These are phyloP conservation scores for Zygogramma bicolorata DNA, from an alignment of 2,888 invertebrate genomes.

Conservation along the genomic window DNA sequence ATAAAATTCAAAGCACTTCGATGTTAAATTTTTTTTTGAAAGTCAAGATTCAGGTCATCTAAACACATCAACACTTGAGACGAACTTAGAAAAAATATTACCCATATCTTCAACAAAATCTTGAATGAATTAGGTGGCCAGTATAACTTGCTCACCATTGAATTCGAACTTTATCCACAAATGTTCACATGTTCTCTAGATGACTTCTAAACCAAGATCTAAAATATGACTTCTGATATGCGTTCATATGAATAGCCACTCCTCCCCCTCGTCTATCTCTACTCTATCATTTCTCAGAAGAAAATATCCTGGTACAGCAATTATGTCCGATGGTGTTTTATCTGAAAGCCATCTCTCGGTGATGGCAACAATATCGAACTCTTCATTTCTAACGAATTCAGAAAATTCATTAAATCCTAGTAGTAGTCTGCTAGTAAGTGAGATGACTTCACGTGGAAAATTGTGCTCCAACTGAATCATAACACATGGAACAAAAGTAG, in stretches of 20 bases:
- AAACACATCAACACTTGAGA: too few relatives aligned
- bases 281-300: neutral
- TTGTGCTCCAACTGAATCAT: too few relatives aligned
- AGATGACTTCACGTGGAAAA: too few relatives aligned
- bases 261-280: neutral
- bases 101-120: too few relatives aligned
- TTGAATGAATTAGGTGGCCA: too few relatives aligned
- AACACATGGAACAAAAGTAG: too few relatives aligned
- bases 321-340: neutral
- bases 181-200: neutral
- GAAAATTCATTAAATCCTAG: too few relatives aligned
- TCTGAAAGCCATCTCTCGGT: neutral
- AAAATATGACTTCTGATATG: neutral
- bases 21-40: too few relatives aligned
- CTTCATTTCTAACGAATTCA: too few relatives aligned
- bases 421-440: too few relatives aligned
- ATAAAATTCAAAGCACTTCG: neutral
- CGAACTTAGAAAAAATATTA: too few relatives aligned
- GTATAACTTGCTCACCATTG: neutral
- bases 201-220: neutral
- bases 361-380: neutral
- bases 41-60: too few relatives aligned
- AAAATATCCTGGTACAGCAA: neutral
- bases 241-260: neutral
- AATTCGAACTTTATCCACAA: neutral